Evolutionary conservation across 2,113 vertebrate genomes (phyloP), one percentile per base, ranked within the genome.

Genomic region (Stictonetta naevosa): DNA sequence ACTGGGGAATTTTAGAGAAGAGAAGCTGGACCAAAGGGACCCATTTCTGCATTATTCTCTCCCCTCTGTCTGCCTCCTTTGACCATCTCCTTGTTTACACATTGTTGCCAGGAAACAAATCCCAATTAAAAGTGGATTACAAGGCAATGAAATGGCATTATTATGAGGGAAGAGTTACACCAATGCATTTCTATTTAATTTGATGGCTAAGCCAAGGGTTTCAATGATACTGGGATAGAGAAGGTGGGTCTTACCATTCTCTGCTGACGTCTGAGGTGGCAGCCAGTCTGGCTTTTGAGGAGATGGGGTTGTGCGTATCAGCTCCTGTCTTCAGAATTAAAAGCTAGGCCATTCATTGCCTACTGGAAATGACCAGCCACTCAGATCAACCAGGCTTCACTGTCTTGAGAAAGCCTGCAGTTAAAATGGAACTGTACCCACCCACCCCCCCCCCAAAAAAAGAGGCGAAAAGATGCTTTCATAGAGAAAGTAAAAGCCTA

Each of bases 41-140:
- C 52, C 56, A 6, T 17, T 59, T 52, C 31, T 84, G 18, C 15
- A 5, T n/a, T 25, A 18, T n/a, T 58, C 53, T 31, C 36, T 72
- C 33, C 36, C 62, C 21, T 75, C 34, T 21, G 42, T 64, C 53
- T 79, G 62, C 48, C 2, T 8, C 58, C 31, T 76, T 42, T 50
- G 78, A 75, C 89, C 82, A 88, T 90, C 69, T 81, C 76, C 83
- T 90, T 94, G 94, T 97, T 95, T 96, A 97, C 88, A 90, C 62
- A 90, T 63, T 92, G 94, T 92, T 93, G 90, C 94, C 91, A 92
- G 96, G 96, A 97, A 97, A 97, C 92, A 97, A 96, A 97, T 93
- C 92, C 85, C 86, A 96, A 93, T 97, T 97, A 96, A 97, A 97
- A 97, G 92, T 93, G 96, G 96, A 97, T 96, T 97, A 97, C 90